Evolutionary conservation across 2,888 invertebrate genomes (phyloP), one percentile per base, ranked within the genome.

Genomic region (Drosophila conformis): DNA sequence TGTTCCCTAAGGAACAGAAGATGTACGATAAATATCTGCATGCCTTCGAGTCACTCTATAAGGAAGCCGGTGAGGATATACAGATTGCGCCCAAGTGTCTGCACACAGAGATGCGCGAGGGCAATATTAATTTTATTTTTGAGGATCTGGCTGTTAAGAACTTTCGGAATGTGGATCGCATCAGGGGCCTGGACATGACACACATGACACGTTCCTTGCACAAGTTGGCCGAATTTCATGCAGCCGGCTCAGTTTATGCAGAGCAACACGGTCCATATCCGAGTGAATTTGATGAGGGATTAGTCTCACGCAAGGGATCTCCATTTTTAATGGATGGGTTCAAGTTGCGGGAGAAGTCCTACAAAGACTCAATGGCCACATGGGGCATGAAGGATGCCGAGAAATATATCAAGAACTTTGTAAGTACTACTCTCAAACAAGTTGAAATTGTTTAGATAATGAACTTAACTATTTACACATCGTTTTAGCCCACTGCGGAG

Each of bases 161-260:
- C 0, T 93, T 85, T 27, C 58, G 51, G 11, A 92, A 91, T 53
- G 60, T 86, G 18, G 85, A 92, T 67, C 91, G 93, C 0, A 73
- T 82, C 0, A 78, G 83, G 4, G 93, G 93, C 0, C 75, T 92
- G 10, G 88, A 92, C 59, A 78, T 91, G 78, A 60, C 48, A 0
- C 92, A 92, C 15, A 91, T 92, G 76, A 73, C 80, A 15, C 52
- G 75, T 4, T 73, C 83, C 2, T 48, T 93, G 5, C 73, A 69
- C 11, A 88, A 90, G 13, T 57, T 93, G 46, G 93, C 93, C 1
- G 89, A 93, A 58, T 87, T 89, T 31, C 93, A 93, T 87, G 93
- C 93, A 4, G 92, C 90, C 1, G 88, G 91, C 21, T 89, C 87
- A 0, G 90, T 91, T 7, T 90, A 89, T 62, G 82, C 79, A 4